Percentiles rank a stretch among this genome's conserved stretches.
phyloP scores from a whole-genome alignment of 2,113 vertebrate genomes.

The Syngnathus typhle region DNA sequence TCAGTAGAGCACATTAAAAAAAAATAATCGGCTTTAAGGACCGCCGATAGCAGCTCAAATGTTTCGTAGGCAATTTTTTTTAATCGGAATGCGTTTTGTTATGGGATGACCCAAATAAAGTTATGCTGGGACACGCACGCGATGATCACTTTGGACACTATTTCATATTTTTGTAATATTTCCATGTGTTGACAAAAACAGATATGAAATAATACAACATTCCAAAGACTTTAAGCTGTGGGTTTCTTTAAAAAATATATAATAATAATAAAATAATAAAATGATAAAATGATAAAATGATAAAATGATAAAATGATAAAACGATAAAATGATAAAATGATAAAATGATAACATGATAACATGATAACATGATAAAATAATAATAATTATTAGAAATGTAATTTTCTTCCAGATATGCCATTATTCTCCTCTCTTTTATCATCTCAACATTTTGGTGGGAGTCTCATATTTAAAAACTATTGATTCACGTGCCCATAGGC shows the following conservation, averaged over 20 bases:
- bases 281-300: too few relatives aligned
- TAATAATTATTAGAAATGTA: not conserved
- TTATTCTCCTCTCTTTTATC: not conserved
- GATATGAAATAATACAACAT: not conserved
- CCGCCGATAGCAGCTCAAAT: not conserved
- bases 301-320: too few relatives aligned
- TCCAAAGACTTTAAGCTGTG: too few relatives aligned
- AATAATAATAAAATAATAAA: too few relatives aligned
- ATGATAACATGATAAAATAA: too few relatives aligned
- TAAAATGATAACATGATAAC: too few relatives aligned
- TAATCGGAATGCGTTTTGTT: not conserved
- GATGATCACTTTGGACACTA: too few relatives aligned
- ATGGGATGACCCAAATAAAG: not conserved
- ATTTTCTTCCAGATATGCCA: not conserved
- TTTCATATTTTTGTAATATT: not conserved
- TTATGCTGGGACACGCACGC: not conserved
- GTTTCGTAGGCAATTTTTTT: not conserved
- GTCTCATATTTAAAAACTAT: not conserved
- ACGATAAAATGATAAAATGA: too few relatives aligned
- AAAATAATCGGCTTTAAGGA: slow-evolving; percentile 57
- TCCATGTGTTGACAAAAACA: not conserved
- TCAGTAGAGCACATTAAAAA: not conserved
- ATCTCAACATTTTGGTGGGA: not conserved
- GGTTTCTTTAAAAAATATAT: too few relatives aligned
- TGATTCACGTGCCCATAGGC: not conserved